Evolutionary conservation across 2,888 invertebrate species (phyloP).

Genomic region (Andricus curvator): DNA sequence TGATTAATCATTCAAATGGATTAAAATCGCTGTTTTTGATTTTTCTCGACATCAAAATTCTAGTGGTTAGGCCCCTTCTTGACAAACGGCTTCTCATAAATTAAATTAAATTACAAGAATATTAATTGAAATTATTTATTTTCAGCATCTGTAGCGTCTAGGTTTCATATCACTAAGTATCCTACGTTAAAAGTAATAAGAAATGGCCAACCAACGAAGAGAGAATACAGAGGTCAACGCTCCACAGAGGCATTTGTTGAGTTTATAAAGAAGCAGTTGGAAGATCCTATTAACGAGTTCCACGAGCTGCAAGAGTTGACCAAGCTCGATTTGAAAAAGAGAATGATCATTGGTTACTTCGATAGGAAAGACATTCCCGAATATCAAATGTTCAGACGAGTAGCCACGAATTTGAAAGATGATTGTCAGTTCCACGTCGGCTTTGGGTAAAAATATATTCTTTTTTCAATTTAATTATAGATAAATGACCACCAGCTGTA

Average conservation of each 20-base stretch:
- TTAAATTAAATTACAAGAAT: too few relatives aligned
- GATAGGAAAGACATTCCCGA: conserved; percentile 89
- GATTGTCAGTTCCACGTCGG: conserved; percentile 97
- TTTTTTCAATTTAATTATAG: neutral
- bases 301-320: conserved; percentile 85
- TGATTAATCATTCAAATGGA: too few relatives aligned
- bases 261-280: conserved; percentile 93
- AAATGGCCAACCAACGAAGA: conserved; percentile 93
- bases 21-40: too few relatives aligned
- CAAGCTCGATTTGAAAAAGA: conserved; percentile 87
- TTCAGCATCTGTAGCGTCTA: conserved; percentile 87
- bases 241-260: conserved; percentile 94
- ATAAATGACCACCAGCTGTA: neutral
- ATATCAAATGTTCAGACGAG: conserved; percentile 88
- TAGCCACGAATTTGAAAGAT: conserved; percentile 93
- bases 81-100: too few relatives aligned
- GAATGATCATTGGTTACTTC: conserved; percentile 95
- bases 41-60: too few relatives aligned
- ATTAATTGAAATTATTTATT: conserved; percentile 51
- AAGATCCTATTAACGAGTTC: conserved; percentile 91
- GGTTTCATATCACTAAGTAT: conserved; percentile 98
- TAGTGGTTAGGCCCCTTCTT: too few relatives aligned
- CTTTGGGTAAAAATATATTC: conserved; percentile 84
- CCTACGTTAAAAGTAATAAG: conserved; percentile 97
- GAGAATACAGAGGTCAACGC: conserved; percentile 93